Evolutionary conservation across 64 coral and sea anemone genomes (phyloP), one percentile per base, ranked within the genome.

Genomic region (Actinia tenebrosa): DNA sequence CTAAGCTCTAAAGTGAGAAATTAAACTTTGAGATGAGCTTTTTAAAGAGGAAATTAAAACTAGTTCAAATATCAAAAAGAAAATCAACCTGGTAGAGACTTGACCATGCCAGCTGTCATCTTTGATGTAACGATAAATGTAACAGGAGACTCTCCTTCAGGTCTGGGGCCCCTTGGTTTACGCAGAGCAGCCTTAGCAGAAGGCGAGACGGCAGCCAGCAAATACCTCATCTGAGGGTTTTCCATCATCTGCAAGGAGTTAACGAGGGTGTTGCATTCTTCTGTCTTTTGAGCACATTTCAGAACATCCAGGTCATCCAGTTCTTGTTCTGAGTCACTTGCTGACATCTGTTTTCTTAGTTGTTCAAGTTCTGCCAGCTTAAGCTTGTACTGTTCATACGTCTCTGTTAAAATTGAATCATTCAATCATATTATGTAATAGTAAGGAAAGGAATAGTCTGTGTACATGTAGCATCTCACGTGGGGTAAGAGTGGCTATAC

Each of bases 221-320:
- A 90, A 56, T 95, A 99, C 82, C 93, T 92, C 97, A 99, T 95
- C 61, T 99, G 93, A 16, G 97, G 97, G 87, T 99, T 94, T 60
- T 99, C 97, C 60, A 99, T 95, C 18, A 92, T 99, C 77, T 99
- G 97, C 50, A 99, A 82, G 42, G 97, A 95, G 56, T 94, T 88
- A 0, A 92, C 93, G 1, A 99, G 81, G 5, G 88, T 83, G 77
- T 99, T 92, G 18, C 93, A 93, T 53, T 91, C 91, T 44, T 99
- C 93, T 80, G 88, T 89, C 86, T 95, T 95, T 85, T 95, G 93
- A 47, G 94, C 86, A 91, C 93, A 94, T 54, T 62, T 92, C 7
- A 99, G 52, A 20, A 99, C 97, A 77, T 99, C 97, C 11, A 81
- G 78, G 44, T 94, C 93, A 60, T 95, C 97, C 6, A 99, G 88